Evolutionary conservation across 2,888 invertebrate genomes (phyloP), one percentile per base, ranked within the genome.

Genomic region (Melinaea marsaeus): DNA sequence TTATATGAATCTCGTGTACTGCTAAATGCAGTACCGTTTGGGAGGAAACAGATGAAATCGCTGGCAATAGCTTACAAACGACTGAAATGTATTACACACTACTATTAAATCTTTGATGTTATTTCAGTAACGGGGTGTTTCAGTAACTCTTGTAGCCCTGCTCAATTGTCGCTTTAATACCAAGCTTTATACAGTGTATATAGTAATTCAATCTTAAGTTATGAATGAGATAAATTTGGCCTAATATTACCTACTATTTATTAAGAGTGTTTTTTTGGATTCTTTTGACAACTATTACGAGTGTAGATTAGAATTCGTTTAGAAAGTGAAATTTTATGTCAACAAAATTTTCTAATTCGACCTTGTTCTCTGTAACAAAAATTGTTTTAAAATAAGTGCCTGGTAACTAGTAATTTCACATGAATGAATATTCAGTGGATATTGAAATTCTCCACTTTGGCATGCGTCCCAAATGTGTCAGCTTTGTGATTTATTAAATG

Each of bases 101-200:
- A 37, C 61, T 61, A 65, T 65, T 65, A 65, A 63, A 67, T 58
- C 61, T 60, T 56, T 56, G 58, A 63, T 64, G 70, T 70, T 70
- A 70, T 70, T 70, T 70, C 62, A 63, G 70, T 70, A 70, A 70
- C 64, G 57, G 22, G 69, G 61, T 61, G 69, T n/a, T n/a, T 64
- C 22, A 0, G 1, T 22, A 1, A 22, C 54, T 55, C 34, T 58
- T 64, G 64, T 64, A 60, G 46, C 68, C 37, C 42, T 47, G 58
- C 60, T 63, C 64, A 65, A 63, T 58, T 70, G 67, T 67, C 70
- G 22, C 22, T 22, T 1, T 22, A 22, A 1, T 22, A 62, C 63
- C 63, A 4, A 37, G 37, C 37, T 37, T 2, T 37, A 2, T 2
- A 37, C 2, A 37, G 22, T 22, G 22, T 37, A 3, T 37, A 6